These are phyloP conservation scores for Mus pahari DNA, from an alignment of 2,113 vertebrate genomes.

Conservation along the genomic window DNA sequence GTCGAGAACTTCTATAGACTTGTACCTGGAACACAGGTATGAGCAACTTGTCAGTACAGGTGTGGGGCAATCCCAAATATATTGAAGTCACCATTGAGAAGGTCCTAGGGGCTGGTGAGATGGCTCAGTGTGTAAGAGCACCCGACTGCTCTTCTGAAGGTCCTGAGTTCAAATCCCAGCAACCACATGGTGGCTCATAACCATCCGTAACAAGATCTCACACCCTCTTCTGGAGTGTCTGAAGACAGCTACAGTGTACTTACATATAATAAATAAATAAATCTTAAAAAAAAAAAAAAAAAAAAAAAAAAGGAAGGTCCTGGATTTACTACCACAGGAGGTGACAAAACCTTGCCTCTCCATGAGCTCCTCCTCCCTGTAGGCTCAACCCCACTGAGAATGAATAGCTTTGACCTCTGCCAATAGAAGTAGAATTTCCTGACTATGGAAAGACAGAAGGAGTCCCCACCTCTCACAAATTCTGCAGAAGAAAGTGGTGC, in stretches of 20 bases:
- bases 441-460: neutral
- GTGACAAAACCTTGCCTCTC: neutral
- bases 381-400: slow-evolving; percentile 15
- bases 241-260: no score
- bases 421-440: slow-evolving; percentile 19
- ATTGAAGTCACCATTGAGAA: no score
- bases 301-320: no score
- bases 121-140: no score
- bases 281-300: no score
- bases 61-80: neutral
- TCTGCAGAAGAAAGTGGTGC: neutral
- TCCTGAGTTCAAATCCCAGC: no score
- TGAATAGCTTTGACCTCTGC: neutral
- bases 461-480: neutral
- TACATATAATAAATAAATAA: no score
- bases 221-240: no score
- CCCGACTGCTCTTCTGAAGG: no score
- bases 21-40: neutral
- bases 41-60: neutral
- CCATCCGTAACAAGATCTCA: no score
- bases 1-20: neutral
- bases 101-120: no score
- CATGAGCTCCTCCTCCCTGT: neutral
- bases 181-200: no score
- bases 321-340: neutral